Conservation (phyloP, 2,113 vertebrate species). For the Elephas maximus region DNA sequence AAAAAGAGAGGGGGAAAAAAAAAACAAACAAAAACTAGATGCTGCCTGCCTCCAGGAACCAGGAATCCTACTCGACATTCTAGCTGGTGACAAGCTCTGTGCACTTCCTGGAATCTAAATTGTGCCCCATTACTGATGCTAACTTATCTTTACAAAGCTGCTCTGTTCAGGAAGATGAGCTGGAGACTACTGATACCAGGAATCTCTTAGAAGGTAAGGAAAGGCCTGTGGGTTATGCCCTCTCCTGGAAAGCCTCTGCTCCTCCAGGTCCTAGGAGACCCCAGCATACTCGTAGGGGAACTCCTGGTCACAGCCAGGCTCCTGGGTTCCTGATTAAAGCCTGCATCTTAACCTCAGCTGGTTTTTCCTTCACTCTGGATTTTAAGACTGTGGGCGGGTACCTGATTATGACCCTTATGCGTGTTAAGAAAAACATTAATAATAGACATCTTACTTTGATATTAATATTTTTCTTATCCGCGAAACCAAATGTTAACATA, state of each 20-base stretch:
- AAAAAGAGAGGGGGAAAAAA: background rate
- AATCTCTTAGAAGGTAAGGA: background rate
- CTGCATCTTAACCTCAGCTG: fast-evolving
- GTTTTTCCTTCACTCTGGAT: background rate
- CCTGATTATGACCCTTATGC: fast-evolving
- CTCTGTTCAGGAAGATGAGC: background rate
- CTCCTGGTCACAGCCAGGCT: fast-evolving
- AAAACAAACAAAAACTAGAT: fast-evolving
- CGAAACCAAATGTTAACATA: background rate
- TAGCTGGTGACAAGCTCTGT: fast-evolving
- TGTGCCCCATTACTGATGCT: fast-evolving
- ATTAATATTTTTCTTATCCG: background rate
- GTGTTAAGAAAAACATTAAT: background rate
- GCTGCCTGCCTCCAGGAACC: fast-evolving
- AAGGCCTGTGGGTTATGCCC: background rate
- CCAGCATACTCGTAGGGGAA: fast-evolving
- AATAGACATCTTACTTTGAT: background rate
- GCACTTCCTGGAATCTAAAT: too few relatives aligned
- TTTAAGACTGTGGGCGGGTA: fast-evolving
- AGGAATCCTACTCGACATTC: fast-evolving
- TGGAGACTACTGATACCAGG: fast-evolving
- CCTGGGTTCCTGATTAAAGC: background rate
- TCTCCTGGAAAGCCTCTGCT: fast-evolving
- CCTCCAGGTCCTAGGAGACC: fast-evolving
- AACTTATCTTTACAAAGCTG: fast-evolving